Base-by-base conservation (phyloP, 2,797 vertebrate species). In the Enteromius thamalakanensis region DNA sequence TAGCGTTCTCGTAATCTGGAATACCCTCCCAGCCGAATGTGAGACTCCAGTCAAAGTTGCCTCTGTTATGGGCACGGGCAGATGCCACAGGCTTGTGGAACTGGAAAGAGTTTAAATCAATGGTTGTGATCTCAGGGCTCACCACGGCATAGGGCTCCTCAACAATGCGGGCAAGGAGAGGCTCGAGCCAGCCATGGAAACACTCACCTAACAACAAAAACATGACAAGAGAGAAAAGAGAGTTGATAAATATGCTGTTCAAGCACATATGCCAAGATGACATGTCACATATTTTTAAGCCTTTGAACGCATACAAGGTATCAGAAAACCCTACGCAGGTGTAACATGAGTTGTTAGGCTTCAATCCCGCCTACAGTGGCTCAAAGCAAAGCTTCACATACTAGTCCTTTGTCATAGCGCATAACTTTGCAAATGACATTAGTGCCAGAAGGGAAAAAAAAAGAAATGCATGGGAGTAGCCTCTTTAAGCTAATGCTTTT, bases 31-130 rank as follows among this genome's bases (percentile, higher is more conserved):
- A 99, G 90, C 97, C 96, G 0, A 99, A 99, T 0, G 93, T 94
- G 85, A 99, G 92, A 87, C 96, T 96, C 98, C 98, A 99, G 92
- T 99, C 97, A 23, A 99, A 99, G 91, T 97, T 99, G 2, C 98
- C 97, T 0, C 97, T 94, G 91, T 97, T 98, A 85, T 92, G 96
- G 26, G 95, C 94, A 1, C 92, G 96, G 37, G 90, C 94, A 0
- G 88, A 92, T 79, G 92, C 90, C 23, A 92, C 42, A 0, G 98
- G 98, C 86, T 95, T 97, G 89, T 93, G 89, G 90, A 99, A 98
- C 85, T 94, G 91, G 11, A 99, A 99, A 64, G 69, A 94, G 91
- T 98, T 95, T 10, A 98, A 92, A 89, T 98, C 96, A 5, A 99
- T 99, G 91, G 95, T 95, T 88, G 93, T 92, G 15, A 99, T 99